Conservation (phyloP, 2,888 invertebrate genomes). For the Ormyrus rosae region DNA sequence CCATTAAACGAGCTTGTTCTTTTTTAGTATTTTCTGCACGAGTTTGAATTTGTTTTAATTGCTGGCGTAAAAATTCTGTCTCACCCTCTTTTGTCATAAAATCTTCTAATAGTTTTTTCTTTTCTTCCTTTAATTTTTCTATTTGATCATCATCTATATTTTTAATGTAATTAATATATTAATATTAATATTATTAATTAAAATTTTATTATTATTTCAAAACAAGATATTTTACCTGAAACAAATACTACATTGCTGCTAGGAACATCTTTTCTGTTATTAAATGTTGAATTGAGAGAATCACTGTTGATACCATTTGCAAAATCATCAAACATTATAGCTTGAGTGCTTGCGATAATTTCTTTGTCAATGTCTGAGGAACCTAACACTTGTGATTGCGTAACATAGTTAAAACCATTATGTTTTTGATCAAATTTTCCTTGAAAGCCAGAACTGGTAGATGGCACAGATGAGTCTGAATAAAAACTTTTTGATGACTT, state of each 20-base stretch:
- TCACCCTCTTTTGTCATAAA: constrained; percentile 71
- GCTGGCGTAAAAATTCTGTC: constrained; percentile 66
- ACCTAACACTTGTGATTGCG: constrained; percentile 57
- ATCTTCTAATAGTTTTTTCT: constrained; percentile 66
- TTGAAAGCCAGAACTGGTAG: constrained; percentile 45
- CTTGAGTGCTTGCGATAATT: constrained; percentile 55
- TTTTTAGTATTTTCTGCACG: constrained; percentile 65
- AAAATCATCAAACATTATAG: constrained; percentile 62
- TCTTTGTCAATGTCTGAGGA: constrained; percentile 59
- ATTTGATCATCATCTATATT: constrained; percentile 56
- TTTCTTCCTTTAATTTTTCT: constrained; percentile 65
- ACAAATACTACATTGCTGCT: constrained; percentile 57
- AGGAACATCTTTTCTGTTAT: constrained; percentile 41
- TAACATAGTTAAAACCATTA: neutral
- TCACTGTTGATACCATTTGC: constrained; percentile 58
- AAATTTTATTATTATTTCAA: neutral
- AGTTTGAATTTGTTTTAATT: constrained; percentile 64
- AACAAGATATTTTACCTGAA: constrained; percentile 54
- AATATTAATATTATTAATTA: constrained; percentile 5
- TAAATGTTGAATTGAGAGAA: constrained; percentile 64
- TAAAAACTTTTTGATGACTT: constrained; percentile 1
- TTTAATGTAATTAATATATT: neutral
- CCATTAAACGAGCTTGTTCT: constrained; percentile 65
- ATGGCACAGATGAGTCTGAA: constrained; percentile 37
- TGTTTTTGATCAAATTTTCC: neutral